Conservation (phyloP, 1,140 invertebrate species). For the Homarus americanus region DNA sequence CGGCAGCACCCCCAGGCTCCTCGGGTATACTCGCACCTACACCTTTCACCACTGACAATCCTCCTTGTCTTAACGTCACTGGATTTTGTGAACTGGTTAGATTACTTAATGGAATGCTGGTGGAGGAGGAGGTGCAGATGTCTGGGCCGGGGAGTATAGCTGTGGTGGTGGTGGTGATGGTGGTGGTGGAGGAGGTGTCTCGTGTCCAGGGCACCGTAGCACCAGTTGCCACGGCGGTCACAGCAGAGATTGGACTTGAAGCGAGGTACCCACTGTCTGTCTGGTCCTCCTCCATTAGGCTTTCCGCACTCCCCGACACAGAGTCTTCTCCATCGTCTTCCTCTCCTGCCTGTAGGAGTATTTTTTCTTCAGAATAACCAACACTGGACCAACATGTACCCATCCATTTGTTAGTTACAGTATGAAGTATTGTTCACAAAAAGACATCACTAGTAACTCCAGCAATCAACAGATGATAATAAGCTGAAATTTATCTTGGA, state of each 20-base stretch:
- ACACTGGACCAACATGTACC: too few species aligned
- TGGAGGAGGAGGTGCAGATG: background rate
- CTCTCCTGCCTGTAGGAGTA: constrained; percentile 45
- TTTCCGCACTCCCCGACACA: constrained; percentile 55
- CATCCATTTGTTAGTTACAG: too few species aligned
- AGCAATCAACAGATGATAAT: too few species aligned
- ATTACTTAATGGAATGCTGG: constrained; percentile 32
- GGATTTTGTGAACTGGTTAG: background rate
- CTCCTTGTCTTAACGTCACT: background rate
- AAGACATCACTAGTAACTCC: too few species aligned
- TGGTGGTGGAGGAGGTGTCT: background rate
- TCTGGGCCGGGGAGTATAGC: background rate
- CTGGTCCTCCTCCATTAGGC: constrained; percentile 52
- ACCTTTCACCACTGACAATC: background rate
- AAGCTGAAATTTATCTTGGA: too few species aligned
- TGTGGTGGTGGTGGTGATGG: constrained; percentile 3
- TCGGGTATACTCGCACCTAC: constrained; percentile 1
- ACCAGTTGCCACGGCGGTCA: background rate
- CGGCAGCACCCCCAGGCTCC: background rate
- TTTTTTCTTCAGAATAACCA: too few species aligned
- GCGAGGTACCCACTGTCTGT: constrained; percentile 13
- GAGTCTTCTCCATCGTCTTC: constrained; percentile 60
- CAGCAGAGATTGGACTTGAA: background rate
- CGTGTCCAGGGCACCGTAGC: constrained; percentile 28
- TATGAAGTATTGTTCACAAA: too few species aligned